Conservation (phyloP, 2,113 vertebrate species). For the Phyllostomus hastatus region DNA sequence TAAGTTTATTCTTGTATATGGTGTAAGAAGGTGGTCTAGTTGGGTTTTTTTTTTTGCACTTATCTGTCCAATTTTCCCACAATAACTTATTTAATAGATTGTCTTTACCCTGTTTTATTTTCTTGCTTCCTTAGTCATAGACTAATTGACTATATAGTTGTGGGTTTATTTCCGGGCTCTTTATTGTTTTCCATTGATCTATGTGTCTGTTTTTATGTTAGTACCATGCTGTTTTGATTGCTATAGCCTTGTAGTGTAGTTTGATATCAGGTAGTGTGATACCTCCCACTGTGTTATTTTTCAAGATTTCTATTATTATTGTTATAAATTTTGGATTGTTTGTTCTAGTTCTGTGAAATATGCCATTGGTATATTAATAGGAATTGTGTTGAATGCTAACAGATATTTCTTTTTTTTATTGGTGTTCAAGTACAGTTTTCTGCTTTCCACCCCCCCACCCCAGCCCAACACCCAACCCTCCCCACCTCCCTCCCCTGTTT, state of each 20-base stretch:
- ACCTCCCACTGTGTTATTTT: neutral
- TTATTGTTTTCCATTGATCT: neutral
- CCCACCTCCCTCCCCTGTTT: too few relatives aligned
- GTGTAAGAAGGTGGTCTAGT: too few relatives aligned
- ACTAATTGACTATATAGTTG: neutral
- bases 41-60: too few relatives aligned
- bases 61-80: too few relatives aligned
- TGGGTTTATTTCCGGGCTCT: neutral
- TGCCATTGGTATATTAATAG: neutral
- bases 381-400: neutral
- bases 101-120: neutral
- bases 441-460: too few relatives aligned
- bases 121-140: neutral
- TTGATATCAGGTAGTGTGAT: neutral
- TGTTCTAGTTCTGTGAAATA: neutral
- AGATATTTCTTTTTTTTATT: neutral
- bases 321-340: neutral
- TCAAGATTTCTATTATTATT: neutral
- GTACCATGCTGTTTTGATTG: neutral
- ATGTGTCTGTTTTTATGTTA: neutral
- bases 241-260: neutral
- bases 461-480: too few relatives aligned
- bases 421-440: too few relatives aligned
- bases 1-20: too few relatives aligned
- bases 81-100: too few relatives aligned